Evolutionary conservation across 2,888 invertebrate species (phyloP).

Genomic region (Loripinus fragilis): DNA sequence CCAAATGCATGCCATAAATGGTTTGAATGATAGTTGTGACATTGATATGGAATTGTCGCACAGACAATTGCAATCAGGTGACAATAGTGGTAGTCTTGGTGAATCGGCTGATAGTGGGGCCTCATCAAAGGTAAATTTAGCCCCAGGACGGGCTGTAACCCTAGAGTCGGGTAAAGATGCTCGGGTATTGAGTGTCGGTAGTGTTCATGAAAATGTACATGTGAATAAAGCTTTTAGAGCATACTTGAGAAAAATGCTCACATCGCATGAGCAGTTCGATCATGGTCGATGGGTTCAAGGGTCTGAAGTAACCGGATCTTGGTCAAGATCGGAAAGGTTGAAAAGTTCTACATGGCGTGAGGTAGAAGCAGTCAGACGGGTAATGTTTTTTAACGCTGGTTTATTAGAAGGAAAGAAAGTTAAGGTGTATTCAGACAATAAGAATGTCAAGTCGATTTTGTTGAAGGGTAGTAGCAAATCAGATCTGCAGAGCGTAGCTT

Average conservation of each 20-base stretch:
- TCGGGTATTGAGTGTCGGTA: not conserved
- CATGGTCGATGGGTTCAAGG: not conserved
- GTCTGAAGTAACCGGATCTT: not conserved
- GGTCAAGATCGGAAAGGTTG: not conserved
- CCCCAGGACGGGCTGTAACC: too few species aligned
- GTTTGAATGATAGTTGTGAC: not conserved
- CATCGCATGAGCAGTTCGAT: not conserved
- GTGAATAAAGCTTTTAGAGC: not conserved
- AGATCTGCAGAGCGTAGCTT: slow-evolving; percentile 1
- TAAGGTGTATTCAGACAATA: slow-evolving; percentile 25
- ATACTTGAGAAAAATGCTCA: not conserved
- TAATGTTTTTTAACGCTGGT: not conserved
- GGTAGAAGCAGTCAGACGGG: slow-evolving; percentile 1
- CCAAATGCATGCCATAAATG: not conserved
- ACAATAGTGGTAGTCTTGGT: too few species aligned
- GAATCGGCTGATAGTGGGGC: too few species aligned
- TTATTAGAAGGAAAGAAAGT: not conserved
- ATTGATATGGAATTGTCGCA: not conserved
- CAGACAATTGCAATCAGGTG: too few species aligned
- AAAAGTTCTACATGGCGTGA: slow-evolving; percentile 21
- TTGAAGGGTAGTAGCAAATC: not conserved
- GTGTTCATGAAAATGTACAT: not conserved
- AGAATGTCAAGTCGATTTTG: slow-evolving; percentile 19
- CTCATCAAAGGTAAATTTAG: too few species aligned
- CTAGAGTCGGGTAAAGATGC: not conserved